phyloP scores from a whole-genome alignment of 2,113 vertebrate species.

The human region DNA sequence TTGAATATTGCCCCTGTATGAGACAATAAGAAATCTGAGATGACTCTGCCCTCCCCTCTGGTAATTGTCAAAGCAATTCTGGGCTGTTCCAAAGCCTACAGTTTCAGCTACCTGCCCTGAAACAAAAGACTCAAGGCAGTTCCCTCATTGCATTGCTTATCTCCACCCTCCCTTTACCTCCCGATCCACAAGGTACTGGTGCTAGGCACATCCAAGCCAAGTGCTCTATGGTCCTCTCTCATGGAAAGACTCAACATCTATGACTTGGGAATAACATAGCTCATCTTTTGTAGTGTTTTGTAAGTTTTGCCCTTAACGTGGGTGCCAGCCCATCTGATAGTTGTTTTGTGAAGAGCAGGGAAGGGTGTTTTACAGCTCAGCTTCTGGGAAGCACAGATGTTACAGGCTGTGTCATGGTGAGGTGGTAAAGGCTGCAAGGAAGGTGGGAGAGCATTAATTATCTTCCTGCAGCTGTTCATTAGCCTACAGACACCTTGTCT shows the following conservation, averaged over 20 bases:
- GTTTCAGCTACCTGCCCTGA: not conserved
- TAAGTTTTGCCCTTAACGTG: conserved; percentile 70
- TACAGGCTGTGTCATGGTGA: conserved; percentile 79
- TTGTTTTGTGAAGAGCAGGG: conserved; percentile 65
- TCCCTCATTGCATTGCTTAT: not conserved
- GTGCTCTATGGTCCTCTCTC: not conserved
- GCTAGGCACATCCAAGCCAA: not conserved
- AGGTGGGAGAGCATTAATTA: conserved; percentile 84
- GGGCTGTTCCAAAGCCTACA: not conserved
- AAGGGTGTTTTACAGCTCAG: conserved; percentile 80
- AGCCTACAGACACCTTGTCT: conserved; percentile 56
- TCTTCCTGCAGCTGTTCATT: conserved; percentile 83
- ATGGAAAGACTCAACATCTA: conserved; percentile 60
- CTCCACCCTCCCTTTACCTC: accelerated
- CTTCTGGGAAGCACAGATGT: conserved; percentile 84
- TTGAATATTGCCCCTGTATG: not conserved
- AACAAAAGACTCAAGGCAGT: not conserved
- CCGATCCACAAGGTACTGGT: no score
- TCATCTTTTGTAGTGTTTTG: conserved; percentile 67
- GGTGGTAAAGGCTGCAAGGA: conserved; percentile 83
- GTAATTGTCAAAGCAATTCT: not conserved
- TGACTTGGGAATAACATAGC: not conserved
- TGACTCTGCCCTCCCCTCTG: not conserved
- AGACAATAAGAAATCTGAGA: not conserved
- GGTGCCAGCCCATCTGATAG: conserved; percentile 46